Conservation (phyloP, 2,797 vertebrate species). For the Psittacula echo region DNA sequence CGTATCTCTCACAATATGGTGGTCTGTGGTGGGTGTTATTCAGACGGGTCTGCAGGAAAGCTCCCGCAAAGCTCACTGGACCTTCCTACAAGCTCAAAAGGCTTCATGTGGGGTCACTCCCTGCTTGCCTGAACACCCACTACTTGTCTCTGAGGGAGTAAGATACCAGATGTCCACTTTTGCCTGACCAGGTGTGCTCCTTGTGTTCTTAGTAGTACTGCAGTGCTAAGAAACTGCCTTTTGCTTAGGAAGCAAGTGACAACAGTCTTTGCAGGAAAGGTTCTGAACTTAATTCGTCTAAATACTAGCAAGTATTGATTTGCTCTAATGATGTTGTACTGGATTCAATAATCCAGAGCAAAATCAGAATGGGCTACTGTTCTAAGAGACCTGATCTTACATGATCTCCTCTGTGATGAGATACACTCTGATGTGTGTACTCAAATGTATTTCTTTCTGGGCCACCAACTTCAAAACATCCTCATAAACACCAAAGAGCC, state of each 20-base stretch:
- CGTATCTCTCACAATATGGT: background rate
- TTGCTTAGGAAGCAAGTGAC: background rate
- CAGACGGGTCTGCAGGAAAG: background rate
- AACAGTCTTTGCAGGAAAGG: background rate
- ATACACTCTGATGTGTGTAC: background rate
- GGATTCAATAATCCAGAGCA: background rate
- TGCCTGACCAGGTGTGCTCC: background rate
- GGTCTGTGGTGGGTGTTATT: rapidly evolving
- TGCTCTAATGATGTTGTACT: background rate
- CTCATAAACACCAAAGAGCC: background rate
- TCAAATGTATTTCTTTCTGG: background rate
- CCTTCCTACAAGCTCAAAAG: background rate
- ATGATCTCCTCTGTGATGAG: background rate
- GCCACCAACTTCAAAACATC: background rate
- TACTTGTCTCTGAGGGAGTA: no score
- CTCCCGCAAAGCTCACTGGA: background rate
- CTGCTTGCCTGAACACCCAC: background rate
- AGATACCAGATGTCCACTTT: background rate
- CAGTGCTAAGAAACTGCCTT: background rate
- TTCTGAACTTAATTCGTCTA: background rate
- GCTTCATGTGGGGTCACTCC: background rate
- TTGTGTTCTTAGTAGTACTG: background rate
- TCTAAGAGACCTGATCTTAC: background rate
- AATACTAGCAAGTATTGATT: background rate
- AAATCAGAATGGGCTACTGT: background rate